A percentile compares a stretch with the other conserved stretches of the same genome.
phyloP scores from a whole-genome alignment of 1,140 invertebrate genomes.

The Drosophila insularis region DNA sequence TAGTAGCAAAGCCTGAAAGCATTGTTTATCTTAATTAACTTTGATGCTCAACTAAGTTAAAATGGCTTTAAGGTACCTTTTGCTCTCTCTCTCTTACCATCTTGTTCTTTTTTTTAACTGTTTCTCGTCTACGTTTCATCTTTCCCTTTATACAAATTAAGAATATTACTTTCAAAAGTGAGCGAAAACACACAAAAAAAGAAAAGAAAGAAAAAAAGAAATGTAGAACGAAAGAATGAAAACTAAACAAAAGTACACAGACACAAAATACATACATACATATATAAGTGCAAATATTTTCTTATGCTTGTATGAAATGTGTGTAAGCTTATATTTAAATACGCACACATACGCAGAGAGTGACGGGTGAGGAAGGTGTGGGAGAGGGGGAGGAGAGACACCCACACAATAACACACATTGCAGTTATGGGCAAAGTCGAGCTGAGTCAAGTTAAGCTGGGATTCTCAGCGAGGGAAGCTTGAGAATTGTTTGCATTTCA shows the following conservation, averaged over 20 bases:
- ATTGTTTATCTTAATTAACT: conserved; percentile 9
- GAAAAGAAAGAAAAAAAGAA: conserved; percentile 4
- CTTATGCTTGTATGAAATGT: conserved; percentile 65
- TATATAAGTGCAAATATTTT: conserved; percentile 72
- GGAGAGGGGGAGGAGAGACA: conserved; percentile 1
- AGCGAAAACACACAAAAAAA: conserved; percentile 16
- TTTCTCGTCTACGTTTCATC: not conserved
- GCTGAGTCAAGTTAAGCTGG: not conserved
- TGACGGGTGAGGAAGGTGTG: too few relatives aligned
- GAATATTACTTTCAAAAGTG: conserved; percentile 57
- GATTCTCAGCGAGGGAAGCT: not conserved
- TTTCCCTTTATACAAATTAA: conserved; percentile 38
- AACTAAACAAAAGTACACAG: conserved; percentile 75
- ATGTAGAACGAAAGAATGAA: conserved; percentile 28
- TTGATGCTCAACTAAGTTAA: conserved; percentile 7
- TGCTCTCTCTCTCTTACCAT: not conserved
- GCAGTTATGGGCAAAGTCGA: conserved; percentile 3
- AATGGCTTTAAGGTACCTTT: not conserved
- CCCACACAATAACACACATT: conserved; percentile 36
- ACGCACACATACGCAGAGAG: conserved; percentile 19
- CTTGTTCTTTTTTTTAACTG: not conserved
- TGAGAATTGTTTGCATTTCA: not conserved
- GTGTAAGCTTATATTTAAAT: conserved; percentile 73
- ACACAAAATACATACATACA: conserved; percentile 23
- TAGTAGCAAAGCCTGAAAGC: not conserved